A percentile compares a stretch with the other conserved stretches of the same genome.
Evolutionary conservation across 2,113 vertebrate species (phyloP).

Genomic region (Microtus richardsoni): DNA sequence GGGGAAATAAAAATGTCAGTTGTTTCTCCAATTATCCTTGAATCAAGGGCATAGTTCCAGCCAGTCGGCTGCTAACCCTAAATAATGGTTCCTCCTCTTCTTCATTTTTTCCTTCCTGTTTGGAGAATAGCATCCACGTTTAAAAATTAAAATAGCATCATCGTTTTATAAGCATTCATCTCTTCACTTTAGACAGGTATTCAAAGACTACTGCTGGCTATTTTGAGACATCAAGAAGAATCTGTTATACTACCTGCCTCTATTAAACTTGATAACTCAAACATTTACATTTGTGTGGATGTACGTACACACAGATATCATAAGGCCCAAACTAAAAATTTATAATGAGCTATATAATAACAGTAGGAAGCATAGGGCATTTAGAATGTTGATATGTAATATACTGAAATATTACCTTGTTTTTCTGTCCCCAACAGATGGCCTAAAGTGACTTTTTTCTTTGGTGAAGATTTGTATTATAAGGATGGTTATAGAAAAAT

Average conservation of each 20-base stretch:
- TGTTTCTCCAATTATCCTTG: slow-evolving; percentile 28
- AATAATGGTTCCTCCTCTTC: slow-evolving; percentile 20
- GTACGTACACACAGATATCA: neutral
- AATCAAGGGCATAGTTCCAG: neutral
- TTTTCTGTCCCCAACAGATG: slow-evolving; percentile 9
- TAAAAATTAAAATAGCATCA: slow-evolving; percentile 27
- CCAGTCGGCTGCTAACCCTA: neutral
- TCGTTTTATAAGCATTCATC: slow-evolving; percentile 28
- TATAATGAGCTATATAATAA: neutral
- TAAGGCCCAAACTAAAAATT: neutral
- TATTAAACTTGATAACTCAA: slow-evolving; percentile 31
- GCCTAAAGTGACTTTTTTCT: neutral
- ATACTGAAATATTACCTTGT: neutral
- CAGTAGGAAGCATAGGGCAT: slow-evolving; percentile 3
- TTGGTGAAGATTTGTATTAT: neutral
- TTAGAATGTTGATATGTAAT: neutral
- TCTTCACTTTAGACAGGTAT: slow-evolving; percentile 16
- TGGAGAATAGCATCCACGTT: slow-evolving; percentile 24
- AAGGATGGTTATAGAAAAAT: neutral
- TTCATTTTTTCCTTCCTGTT: neutral
- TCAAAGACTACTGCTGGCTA: neutral
- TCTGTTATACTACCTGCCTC: neutral
- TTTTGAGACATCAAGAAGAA: slow-evolving; percentile 6
- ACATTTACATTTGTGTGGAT: neutral
- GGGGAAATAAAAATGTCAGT: slow-evolving; percentile 32